Evolutionary conservation across 1,140 invertebrate genomes (phyloP).

Genomic region (Euglossa dilemma): DNA sequence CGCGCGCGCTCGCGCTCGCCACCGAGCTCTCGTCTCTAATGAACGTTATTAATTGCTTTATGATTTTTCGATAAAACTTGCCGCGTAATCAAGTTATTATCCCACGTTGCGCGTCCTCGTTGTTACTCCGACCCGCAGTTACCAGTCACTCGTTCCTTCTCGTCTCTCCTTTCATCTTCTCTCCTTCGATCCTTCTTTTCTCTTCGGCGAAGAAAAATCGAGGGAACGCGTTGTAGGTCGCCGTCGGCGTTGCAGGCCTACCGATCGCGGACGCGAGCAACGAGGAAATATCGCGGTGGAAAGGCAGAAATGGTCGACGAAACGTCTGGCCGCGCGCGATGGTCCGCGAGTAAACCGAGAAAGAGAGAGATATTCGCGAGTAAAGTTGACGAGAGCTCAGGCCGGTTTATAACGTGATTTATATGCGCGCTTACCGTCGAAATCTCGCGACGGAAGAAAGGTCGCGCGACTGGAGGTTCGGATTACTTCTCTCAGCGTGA

Average conservation of each 20-base stretch:
- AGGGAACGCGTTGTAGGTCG: too few species aligned
- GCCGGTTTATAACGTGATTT: slow-evolving; percentile 30
- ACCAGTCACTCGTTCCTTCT: not conserved
- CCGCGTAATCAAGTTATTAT: slow-evolving; percentile 76
- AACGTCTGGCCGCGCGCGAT: too few species aligned
- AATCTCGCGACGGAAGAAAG: slow-evolving; percentile 15
- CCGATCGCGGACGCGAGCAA: too few species aligned
- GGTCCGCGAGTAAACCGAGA: not conserved
- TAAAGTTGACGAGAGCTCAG: not conserved
- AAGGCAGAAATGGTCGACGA: too few species aligned
- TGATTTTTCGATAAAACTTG: slow-evolving; percentile 81
- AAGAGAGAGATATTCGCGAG: not conserved
- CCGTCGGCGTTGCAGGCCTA: too few species aligned
- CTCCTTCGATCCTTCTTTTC: not conserved
- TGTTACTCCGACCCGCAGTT: slow-evolving; percentile 1
- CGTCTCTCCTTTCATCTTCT: not conserved
- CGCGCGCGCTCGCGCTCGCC: slow-evolving; percentile 19
- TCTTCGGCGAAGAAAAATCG: too few species aligned
- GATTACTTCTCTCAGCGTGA: slow-evolving; percentile 29
- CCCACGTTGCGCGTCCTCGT: slow-evolving; percentile 67
- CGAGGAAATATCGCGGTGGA: too few species aligned
- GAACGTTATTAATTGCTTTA: slow-evolving; percentile 82
- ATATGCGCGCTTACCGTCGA: slow-evolving; percentile 36
- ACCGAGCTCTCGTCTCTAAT: slow-evolving; percentile 71
- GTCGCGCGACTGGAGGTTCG: slow-evolving; percentile 16